These are phyloP conservation scores for Antechinus flavipes DNA, from an alignment of 2,113 vertebrate genomes.

Conservation along the genomic window DNA sequence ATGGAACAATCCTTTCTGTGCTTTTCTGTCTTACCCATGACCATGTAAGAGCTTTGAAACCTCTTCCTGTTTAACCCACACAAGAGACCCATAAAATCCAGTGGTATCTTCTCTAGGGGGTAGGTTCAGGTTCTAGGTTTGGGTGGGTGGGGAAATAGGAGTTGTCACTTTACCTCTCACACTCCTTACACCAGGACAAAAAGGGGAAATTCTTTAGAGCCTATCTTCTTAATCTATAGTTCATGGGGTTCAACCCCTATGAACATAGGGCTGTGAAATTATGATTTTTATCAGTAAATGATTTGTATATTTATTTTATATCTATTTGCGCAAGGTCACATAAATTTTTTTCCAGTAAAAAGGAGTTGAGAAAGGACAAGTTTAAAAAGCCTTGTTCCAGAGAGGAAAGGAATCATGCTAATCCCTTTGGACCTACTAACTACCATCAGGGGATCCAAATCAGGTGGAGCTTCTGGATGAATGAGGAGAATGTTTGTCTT, in stretches of 20 bases:
- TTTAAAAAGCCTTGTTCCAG: no score
- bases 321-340: no score
- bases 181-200: not conserved
- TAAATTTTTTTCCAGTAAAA: no score
- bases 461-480: not conserved
- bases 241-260: no score
- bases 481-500: not conserved
- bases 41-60: not conserved
- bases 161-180: not conserved
- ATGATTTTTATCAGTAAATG: no score
- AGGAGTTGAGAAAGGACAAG: no score
- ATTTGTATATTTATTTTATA: no score
- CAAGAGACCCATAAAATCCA: not conserved
- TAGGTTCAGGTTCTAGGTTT: not conserved
- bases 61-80: not conserved
- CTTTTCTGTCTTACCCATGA: not conserved
- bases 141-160: not conserved
- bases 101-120: not conserved
- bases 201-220: not conserved
- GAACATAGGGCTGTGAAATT: no score
- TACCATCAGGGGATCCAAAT: not conserved
- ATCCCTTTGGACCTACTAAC: not conserved
- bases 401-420: not conserved
- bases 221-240: no score
- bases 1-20: not conserved